These are phyloP conservation scores for Eustalomyia histrio DNA, from an alignment of 2,888 invertebrate species.

Conservation along the genomic window DNA sequence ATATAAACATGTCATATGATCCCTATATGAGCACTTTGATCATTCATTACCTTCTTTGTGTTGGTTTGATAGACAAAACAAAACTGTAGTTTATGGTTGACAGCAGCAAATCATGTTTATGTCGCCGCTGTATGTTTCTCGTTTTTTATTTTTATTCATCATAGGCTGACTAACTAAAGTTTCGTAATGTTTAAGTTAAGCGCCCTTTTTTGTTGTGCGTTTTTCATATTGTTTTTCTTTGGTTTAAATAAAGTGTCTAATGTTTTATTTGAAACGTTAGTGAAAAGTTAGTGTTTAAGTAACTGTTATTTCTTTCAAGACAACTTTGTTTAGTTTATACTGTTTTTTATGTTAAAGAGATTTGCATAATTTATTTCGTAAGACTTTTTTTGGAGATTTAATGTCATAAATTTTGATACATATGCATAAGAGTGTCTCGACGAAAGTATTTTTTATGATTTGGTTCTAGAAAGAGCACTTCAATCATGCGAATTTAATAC, in stretches of 20 bases:
- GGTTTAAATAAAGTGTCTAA: constrained; percentile 25
- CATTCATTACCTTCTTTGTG: constrained; percentile 59
- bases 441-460: too few species aligned
- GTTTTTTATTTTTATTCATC: constrained; percentile 39
- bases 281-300: constrained; percentile 29
- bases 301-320: constrained; percentile 21
- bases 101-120: constrained; percentile 71
- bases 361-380: constrained; percentile 51
- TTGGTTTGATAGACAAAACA: constrained; percentile 59
- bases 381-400: constrained; percentile 17
- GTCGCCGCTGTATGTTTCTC: constrained; percentile 63
- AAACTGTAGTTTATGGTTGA: constrained; percentile 70
- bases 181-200: constrained; percentile 29
- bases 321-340: constrained; percentile 17
- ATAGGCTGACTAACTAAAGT: constrained; percentile 24
- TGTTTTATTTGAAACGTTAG: constrained; percentile 11
- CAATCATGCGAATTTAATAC: too few species aligned
- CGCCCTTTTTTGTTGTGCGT: constrained; percentile 53
- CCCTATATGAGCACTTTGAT: constrained; percentile 58
- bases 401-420: constrained; percentile 30
- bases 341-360: constrained; percentile 10
- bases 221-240: constrained; percentile 6
- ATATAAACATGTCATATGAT: constrained; percentile 54
- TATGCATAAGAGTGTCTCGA: too few species aligned
- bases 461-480: too few species aligned